Conservation (phyloP, 2,888 invertebrate genomes). For the Brenthis daphne region DNA sequence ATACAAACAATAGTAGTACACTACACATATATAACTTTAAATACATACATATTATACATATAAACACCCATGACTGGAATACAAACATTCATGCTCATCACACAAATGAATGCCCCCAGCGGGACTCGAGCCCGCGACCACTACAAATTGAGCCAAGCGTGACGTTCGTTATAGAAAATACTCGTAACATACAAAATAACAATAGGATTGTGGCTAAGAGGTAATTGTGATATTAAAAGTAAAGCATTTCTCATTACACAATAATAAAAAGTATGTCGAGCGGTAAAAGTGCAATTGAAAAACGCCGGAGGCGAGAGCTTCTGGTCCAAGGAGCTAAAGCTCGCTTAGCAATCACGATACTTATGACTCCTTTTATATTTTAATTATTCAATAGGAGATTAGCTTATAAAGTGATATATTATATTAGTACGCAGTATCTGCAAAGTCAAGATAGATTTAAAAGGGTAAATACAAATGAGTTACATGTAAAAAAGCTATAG, state of each 20-base stretch:
- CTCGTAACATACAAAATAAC: neutral
- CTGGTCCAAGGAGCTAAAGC: constrained; percentile 3
- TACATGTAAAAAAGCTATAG: too few species aligned
- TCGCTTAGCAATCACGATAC: neutral
- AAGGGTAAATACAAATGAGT: too few species aligned
- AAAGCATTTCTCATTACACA: constrained; percentile 45
- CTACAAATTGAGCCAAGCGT: too few species aligned
- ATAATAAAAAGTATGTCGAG: constrained; percentile 43
- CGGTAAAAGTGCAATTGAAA: constrained; percentile 38
- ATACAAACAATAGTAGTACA: too few species aligned
- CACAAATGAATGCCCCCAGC: too few species aligned
- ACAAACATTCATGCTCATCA: too few species aligned
- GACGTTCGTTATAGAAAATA: neutral
- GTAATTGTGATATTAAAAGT: constrained; percentile 45
- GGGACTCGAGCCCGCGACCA: too few species aligned
- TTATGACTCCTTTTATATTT: neutral
- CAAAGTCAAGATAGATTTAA: too few species aligned
- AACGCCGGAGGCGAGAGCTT: constrained; percentile 21
- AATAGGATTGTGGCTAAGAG: constrained; percentile 8
- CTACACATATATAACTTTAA: too few species aligned
- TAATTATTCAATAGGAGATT: constrained; percentile 1
- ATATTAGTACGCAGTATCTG: too few species aligned
- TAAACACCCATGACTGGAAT: too few species aligned
- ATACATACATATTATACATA: too few species aligned
- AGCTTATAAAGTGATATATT: neutral